Conservation (phyloP, 2,888 invertebrate species). For the Apodemia hepburni region DNA sequence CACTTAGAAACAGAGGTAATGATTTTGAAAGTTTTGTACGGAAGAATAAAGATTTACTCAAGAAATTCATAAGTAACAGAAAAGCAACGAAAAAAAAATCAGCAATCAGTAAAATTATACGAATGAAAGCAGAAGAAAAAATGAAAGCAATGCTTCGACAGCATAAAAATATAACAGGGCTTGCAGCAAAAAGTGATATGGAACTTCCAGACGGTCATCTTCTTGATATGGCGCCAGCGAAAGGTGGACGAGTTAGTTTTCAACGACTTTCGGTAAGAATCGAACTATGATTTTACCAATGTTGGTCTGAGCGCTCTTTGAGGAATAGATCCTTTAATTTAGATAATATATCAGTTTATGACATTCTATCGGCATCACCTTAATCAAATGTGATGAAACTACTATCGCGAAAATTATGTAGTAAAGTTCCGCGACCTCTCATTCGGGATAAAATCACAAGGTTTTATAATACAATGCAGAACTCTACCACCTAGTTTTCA, state of each 20-base stretch:
- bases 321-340: too few species aligned
- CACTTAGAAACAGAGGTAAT: constrained; percentile 25
- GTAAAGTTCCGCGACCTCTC: too few species aligned
- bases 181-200: not conserved
- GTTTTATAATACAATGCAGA: too few species aligned
- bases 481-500: too few species aligned
- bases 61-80: constrained; percentile 32
- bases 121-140: not conserved
- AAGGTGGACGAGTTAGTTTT: constrained; percentile 39
- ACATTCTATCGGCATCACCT: too few species aligned
- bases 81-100: not conserved
- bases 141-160: not conserved
- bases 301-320: too few species aligned
- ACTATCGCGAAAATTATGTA: too few species aligned
- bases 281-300: not conserved
- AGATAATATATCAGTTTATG: too few species aligned
- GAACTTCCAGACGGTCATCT: constrained; percentile 31
- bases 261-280: constrained; percentile 41
- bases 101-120: not conserved
- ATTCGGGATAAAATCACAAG: too few species aligned
- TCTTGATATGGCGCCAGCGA: constrained; percentile 55
- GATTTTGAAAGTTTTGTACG: constrained; percentile 35
- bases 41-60: constrained; percentile 36
- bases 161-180: not conserved
- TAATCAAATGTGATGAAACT: too few species aligned